Base-by-base conservation (phyloP, 1,140 invertebrate species). In the Carcinoscorpius rotundicauda region DNA sequence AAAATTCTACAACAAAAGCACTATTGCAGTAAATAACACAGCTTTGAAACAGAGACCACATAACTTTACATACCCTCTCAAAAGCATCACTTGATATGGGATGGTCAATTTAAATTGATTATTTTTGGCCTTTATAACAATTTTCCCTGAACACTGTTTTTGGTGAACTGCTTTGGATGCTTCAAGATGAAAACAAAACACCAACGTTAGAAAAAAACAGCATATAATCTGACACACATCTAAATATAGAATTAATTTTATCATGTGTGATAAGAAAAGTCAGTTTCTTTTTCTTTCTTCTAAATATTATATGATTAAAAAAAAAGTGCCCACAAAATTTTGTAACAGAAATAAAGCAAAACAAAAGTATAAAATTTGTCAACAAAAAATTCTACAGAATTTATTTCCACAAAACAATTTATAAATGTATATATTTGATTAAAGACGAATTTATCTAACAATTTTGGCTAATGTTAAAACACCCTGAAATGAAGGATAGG, bases 121-220 rank as follows among this genome's bases (percentile, higher is more conserved):
- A 76, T 80, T 76, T 77, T 86, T 82, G 62, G 85, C 82, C 75
- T 84, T 86, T 51, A 88, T 79, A 53, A 86, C 78, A 63, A 89
- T 81, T 76, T 84, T 85, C 51, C 86, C 87, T 71, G 74, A 75
- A 69, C 76, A 77, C 64, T 79, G 76, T 69, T 77, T 80, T 53
- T 74, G 71, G 71, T 75, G 70, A 62, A 77, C 66, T 51, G 75
- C 78, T 77, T 75, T 78, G 61, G 76, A 73, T 68, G 78, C 78
- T 79, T 29, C 29, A 29, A 29, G 29, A 29, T 29, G 29, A 29
- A 29, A 29, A 29, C 29, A 29, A 29, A 29, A 29, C 29, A 29
- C 29, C 29, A 29, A 29, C 29, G 2, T 29, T 29, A 29, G 29
- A 29, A 29, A 29, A 52, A 71, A 71, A 58, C 58, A 64, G 58